phyloP scores from a whole-genome alignment of 92 coral and sea anemone species.

The Ricordea florida region DNA sequence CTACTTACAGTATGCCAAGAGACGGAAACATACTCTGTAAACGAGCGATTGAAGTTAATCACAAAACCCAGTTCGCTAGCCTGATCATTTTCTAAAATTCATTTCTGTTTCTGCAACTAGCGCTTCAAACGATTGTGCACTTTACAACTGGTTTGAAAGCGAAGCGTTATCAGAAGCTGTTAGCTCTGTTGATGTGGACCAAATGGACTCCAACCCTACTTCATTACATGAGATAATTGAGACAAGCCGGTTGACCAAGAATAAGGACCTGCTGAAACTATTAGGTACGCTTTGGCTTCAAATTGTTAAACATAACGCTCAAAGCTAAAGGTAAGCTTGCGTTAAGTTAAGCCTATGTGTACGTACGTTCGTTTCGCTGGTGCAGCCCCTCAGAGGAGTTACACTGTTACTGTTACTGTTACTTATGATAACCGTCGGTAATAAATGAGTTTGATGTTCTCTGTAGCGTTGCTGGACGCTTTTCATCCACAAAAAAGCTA shows the following conservation, averaged over 20 bases:
- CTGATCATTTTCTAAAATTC: neutral
- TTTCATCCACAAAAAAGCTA: too few relatives aligned
- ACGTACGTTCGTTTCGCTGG: too few relatives aligned
- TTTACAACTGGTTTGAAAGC: constrained; percentile 28
- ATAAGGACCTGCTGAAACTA: constrained; percentile 41
- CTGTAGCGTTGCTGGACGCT: too few relatives aligned
- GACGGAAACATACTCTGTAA: neutral
- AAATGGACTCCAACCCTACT: constrained; percentile 12
- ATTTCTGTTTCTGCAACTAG: too few relatives aligned
- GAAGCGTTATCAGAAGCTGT: constrained; percentile 30
- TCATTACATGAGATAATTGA: constrained; percentile 42
- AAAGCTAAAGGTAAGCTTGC: too few relatives aligned
- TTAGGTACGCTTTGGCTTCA: constrained; percentile 8
- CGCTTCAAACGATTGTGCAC: constrained; percentile 12
- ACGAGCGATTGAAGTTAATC: neutral
- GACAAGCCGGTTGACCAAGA: constrained; percentile 45
- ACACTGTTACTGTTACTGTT: too few relatives aligned
- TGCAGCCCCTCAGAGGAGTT: too few relatives aligned
- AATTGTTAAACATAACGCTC: neutral
- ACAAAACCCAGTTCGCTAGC: neutral
- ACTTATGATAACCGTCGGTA: too few relatives aligned
- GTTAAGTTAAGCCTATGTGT: too few relatives aligned
- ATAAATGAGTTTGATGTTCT: too few relatives aligned
- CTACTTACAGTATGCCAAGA: neutral
- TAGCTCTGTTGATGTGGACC: constrained; percentile 29